Evolutionary conservation across 1,140 invertebrate species (phyloP), one percentile per base, ranked within the genome.

Genomic region (Tribolium madens): DNA sequence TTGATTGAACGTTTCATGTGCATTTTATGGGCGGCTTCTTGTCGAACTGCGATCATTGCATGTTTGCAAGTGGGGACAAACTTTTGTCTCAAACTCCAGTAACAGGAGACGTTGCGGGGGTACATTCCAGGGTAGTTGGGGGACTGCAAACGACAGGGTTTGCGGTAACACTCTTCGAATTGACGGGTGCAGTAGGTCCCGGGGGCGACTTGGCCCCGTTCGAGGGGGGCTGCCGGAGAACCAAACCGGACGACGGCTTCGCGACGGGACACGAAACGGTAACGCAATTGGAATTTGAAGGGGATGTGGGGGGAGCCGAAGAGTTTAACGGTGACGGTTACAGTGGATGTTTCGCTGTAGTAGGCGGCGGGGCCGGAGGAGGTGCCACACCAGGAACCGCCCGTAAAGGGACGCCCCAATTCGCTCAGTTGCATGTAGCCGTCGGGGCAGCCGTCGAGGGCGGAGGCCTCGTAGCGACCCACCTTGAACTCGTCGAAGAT

Each of bases 111-210:
- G 84, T 97, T 95, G 48, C 94, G 89, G 0, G 95, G 95, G 87
- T 97, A 97, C 88, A 96, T 93, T 10, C 95, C 95, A 0, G 95
- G 95, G 86, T 96, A 97, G 86, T 97, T 96, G n/a, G 96, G 95
- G 17, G 88, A 89, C 86, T 96, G 95, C 31, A 96, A 87, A 26
- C 93, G 90, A 83, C 95, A 96, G 48, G 91, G 90, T 83, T 93
- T 94, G 72, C 92, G 89, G 85, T 96, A 94, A 82, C 95, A 96
- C 83, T 95, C 93, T 86, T 96, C 93, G 82, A 95, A 95, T 79
- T 94, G 93, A 64, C 94, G 89, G 47, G 94, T 95, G 86, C 95
- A 96, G 86, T 95, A 95, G 2, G 94, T 95, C 47, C 94, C 94
- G 0, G 94, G 94, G 14, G 95, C 93, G 15, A 94, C 91, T 53